Base-by-base conservation (phyloP, 1,140 invertebrate genomes). In the Drosophila tani region DNA sequence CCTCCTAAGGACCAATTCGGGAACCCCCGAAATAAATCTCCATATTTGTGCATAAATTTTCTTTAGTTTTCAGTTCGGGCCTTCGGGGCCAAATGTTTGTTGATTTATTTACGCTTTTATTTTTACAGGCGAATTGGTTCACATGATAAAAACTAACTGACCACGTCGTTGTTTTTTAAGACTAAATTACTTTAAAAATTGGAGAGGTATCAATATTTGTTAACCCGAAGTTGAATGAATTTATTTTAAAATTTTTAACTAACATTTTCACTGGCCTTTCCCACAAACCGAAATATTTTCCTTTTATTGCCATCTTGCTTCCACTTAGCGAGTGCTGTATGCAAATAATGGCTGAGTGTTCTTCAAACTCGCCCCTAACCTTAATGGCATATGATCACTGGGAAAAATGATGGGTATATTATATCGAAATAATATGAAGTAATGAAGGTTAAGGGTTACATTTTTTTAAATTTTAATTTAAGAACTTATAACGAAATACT, bases 301-400 rank as follows among this genome's bases (percentile, higher is more conserved):
- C 12, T 35, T 70, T 43, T 47, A 7, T 41, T 47, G 62, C 66
- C 57, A 24, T 71, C 59, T 51, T 47, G 43, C 47, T 27, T 45
- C 21, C 38, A 29, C 29, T 32, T 14, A 8, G 27, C 24, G 29
- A 45, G 60, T 64, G 63, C 53, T 82, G 66, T 86, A 86, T 87
- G 83, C 83, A 86, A 86, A 86, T 87, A 87, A 86, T 79, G 79
- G 66, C 64, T 71, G 63, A 86, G 83, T 82, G 75, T 62, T 82
- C 41, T 50, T 32, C 35, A 24, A 27, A 49, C 43, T 32, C 62
- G 29, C n/a, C n/a, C 21, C 40, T 7, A n/a, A 21, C 38, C 38
- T 40, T 40, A 17, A 47, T 40, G 17, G 32, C 32, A 11, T 58
- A 27, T 27, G 6, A 2, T 9, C 55, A 64, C 62, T 3, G 62